phyloP scores from a whole-genome alignment of 2,113 vertebrate species.

The Maccullochella peelii region DNA sequence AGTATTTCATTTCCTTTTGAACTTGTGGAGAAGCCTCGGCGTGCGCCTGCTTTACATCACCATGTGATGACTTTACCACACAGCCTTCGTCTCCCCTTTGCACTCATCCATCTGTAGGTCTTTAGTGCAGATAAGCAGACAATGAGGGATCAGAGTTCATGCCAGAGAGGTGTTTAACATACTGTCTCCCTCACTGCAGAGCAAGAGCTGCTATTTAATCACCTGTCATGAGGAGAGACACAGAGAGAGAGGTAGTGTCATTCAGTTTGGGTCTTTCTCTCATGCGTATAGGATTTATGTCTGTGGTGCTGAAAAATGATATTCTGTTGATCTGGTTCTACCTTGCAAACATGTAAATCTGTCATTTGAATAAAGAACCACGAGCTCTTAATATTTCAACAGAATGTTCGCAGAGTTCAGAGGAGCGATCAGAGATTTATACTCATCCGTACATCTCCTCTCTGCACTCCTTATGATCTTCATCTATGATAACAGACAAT shows the following conservation, averaged over 20 bases:
- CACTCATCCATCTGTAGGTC: constrained; percentile 74
- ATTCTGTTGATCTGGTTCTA: constrained; percentile 46
- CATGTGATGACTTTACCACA: constrained; percentile 82
- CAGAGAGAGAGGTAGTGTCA: not conserved
- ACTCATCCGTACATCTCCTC: constrained; percentile 21
- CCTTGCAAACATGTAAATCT: constrained; percentile 37
- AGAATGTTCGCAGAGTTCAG: constrained; percentile 24
- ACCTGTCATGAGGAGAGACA: constrained; percentile 16
- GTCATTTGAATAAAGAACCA: constrained; percentile 25
- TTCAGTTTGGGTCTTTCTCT: not conserved
- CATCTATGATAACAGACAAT: constrained; percentile 53
- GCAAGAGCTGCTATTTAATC: constrained; percentile 47
- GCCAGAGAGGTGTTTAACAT: constrained; percentile 60
- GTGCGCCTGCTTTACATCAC: constrained; percentile 82
- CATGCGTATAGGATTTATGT: constrained; percentile 32
- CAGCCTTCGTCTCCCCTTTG: constrained; percentile 59
- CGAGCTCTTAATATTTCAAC: constrained; percentile 24
- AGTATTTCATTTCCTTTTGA: constrained; percentile 87
- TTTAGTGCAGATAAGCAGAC: constrained; percentile 78
- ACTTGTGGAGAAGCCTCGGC: constrained; percentile 76
- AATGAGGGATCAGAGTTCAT: constrained; percentile 71
- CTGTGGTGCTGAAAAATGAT: not conserved
- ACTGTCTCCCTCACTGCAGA: constrained; percentile 17
- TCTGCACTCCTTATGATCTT: constrained; percentile 35
- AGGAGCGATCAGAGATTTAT: constrained; percentile 51